phyloP scores from a whole-genome alignment of 53 echinoderm and acorn worm genomes.

The Holothuria scabra region DNA sequence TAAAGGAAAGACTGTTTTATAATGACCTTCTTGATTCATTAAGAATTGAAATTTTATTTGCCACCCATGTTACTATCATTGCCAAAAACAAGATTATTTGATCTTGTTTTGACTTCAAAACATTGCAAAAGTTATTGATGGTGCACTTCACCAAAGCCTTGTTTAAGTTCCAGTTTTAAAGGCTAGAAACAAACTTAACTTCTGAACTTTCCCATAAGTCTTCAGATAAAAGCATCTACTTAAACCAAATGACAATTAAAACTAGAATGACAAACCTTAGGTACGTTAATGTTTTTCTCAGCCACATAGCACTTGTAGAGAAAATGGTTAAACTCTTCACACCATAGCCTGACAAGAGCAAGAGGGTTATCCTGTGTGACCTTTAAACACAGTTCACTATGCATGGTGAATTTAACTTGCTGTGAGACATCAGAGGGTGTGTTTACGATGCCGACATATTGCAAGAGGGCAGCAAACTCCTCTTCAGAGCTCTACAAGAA shows the following conservation, averaged over 20 bases:
- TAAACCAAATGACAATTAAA: not conserved
- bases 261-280: slow-evolving; percentile 61
- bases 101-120: too few species aligned
- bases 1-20: too few species aligned
- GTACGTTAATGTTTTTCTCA: slow-evolving; percentile 59
- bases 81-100: too few species aligned
- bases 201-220: too few species aligned
- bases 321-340: slow-evolving; percentile 70
- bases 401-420: slow-evolving; percentile 21
- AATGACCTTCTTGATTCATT: too few species aligned
- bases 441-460: not conserved
- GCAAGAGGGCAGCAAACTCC: slow-evolving; percentile 10
- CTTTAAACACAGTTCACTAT: slow-evolving; percentile 67
- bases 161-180: too few species aligned
- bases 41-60: too few species aligned
- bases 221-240: too few species aligned
- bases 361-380: slow-evolving; percentile 56
- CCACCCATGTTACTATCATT: too few species aligned
- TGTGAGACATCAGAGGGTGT: not conserved
- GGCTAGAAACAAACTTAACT: too few species aligned
- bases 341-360: slow-evolving; percentile 66
- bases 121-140: too few species aligned
- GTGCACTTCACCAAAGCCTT: too few species aligned
- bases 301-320: slow-evolving; percentile 31
- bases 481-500: slow-evolving; percentile 3